Base-by-base conservation (phyloP, 1,140 invertebrate species). In the Cydia fagiglandana region DNA sequence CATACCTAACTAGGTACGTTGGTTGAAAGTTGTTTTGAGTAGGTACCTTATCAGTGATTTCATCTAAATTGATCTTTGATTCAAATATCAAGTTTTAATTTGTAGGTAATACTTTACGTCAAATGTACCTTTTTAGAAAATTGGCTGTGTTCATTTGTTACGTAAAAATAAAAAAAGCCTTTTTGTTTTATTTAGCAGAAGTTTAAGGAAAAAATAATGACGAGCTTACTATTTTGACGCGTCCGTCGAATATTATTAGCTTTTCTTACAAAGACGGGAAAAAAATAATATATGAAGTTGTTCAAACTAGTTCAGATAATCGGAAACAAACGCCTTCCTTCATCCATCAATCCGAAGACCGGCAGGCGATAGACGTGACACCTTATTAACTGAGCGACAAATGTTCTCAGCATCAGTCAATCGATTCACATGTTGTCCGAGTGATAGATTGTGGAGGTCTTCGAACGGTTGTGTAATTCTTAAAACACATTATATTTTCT, bases 331-430 rank as follows among this genome's bases (percentile, higher is more conserved):
- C 28, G 73, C 64, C 53, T 24, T 64, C 2, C 64, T 61, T 61
- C 56, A 76, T 79, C 75, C 45, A 79, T 79, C 78, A 75, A 75
- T 78, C 77, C 61, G 68, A 50, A 24, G 56, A 56, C 38, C 53
- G 76, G 73, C 76, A 74, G 50, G 20, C 56, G 56, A 61, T 61
- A 20, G 56, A 61, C 17, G 68, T 75, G 77, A 74, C 77, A 78
- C 73, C 74, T 75, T 75, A 78, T 78, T 78, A 75, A 77, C 34
- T 70, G 50, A 15, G 30, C 24, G 56, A 61, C 56, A 61, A 61
- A 61, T 61, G 56, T 61, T 61, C 56, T 24, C 20, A 20, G 56
- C 56, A 61, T 61, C 56, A 61, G 56, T 9, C 56, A 24, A 61
- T 61, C 56, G 56, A 61, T 61, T 61, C 56, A 61, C 56, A 61